Evolutionary conservation across 1,140 invertebrate species (phyloP).

Genomic region (Ceratina japonica): DNA sequence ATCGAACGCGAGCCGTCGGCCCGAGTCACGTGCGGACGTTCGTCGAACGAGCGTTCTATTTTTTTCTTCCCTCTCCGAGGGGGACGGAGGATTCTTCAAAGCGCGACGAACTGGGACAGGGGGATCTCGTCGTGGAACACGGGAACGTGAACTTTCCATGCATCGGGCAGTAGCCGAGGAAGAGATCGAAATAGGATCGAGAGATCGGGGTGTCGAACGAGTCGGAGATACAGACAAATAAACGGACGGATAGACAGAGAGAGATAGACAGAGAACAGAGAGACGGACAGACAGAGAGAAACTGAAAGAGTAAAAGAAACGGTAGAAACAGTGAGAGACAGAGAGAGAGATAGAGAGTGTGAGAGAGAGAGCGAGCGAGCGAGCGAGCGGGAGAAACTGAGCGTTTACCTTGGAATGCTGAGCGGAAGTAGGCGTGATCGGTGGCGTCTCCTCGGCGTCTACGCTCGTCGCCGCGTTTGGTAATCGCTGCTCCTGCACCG

Average conservation of each 20-base stretch:
- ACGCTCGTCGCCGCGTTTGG: slow-evolving; percentile 81
- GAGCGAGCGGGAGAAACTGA: slow-evolving; percentile 56
- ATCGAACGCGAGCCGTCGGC: not conserved
- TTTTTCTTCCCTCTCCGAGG: slow-evolving; percentile 32
- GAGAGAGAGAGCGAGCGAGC: slow-evolving; percentile 47
- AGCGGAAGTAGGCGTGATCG: slow-evolving; percentile 83
- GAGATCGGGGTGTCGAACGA: not conserved
- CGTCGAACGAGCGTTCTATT: slow-evolving; percentile 11
- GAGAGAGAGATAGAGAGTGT: slow-evolving; percentile 54
- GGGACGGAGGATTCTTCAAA: slow-evolving; percentile 35
- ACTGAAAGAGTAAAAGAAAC: no score
- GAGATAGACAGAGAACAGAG: slow-evolving; percentile 1
- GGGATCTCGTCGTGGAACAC: not conserved
- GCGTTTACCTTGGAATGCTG: slow-evolving; percentile 84
- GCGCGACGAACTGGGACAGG: slow-evolving; percentile 44
- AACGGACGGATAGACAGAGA: slow-evolving; percentile 26
- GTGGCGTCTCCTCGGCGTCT: slow-evolving; percentile 83
- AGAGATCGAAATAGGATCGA: not conserved
- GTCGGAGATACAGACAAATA: slow-evolving; percentile 28
- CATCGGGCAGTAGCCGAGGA: slow-evolving; percentile 18
- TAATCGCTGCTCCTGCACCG: slow-evolving; percentile 95
- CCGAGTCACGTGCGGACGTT: not conserved
- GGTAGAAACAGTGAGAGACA: slow-evolving; percentile 16
- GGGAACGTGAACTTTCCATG: slow-evolving; percentile 8
- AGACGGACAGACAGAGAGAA: slow-evolving; percentile 20